A percentile compares a stretch with the other conserved stretches of the same genome.
Conservation (phyloP, 2,113 vertebrate genomes). For the Spheniscus mendiculus region DNA sequence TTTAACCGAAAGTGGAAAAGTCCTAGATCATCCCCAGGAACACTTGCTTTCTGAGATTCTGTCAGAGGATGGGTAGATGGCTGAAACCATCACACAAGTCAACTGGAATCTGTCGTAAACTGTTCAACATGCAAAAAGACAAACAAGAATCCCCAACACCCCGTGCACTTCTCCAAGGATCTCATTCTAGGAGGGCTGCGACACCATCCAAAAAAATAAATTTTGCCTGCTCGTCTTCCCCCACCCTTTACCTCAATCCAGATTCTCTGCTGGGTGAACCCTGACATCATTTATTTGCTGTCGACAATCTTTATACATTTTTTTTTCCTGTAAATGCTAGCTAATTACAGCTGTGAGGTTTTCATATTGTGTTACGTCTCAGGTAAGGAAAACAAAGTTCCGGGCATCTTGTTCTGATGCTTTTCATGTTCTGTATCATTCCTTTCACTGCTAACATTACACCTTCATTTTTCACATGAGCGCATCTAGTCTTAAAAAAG, state of each 20-base stretch:
- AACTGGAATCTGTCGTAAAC: background rate
- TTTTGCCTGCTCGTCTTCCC: background rate
- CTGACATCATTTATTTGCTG: background rate
- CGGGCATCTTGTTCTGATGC: background rate
- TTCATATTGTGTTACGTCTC: background rate
- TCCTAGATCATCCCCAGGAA: background rate
- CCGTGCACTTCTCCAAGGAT: accelerated
- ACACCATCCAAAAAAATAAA: background rate
- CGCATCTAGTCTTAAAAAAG: background rate
- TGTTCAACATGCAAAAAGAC: background rate
- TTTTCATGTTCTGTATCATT: background rate
- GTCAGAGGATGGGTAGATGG: background rate
- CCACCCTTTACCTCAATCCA: background rate
- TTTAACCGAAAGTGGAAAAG: background rate
- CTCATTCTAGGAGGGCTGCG: background rate
- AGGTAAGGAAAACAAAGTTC: background rate
- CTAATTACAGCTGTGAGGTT: background rate
- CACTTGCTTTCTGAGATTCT: background rate
- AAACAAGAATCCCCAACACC: background rate
- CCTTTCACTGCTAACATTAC: background rate
- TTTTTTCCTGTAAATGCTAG: background rate
- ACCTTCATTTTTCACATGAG: background rate
- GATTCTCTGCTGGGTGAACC: background rate
- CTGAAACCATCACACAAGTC: background rate
- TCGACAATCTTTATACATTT: background rate